Evolutionary conservation across 2,888 invertebrate genomes (phyloP).

Genomic region (Lucinisca nassula): DNA sequence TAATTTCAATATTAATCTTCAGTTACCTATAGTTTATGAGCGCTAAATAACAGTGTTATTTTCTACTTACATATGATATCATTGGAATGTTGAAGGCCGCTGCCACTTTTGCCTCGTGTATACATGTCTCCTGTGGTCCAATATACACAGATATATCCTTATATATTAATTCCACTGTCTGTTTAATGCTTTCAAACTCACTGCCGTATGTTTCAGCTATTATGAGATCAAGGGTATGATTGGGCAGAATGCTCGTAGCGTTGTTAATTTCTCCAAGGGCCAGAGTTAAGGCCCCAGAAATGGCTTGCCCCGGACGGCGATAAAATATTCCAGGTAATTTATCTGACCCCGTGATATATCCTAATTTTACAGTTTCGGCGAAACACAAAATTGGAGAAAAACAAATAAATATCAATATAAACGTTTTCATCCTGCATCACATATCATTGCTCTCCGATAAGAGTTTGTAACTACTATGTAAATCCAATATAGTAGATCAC

Average conservation of each 20-base stretch:
- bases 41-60: too few relatives aligned
- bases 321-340: slow-evolving; percentile 88
- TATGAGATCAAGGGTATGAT: slow-evolving; percentile 93
- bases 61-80: slow-evolving; percentile 96
- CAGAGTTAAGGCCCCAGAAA: slow-evolving; percentile 95
- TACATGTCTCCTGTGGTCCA: slow-evolving; percentile 95
- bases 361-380: slow-evolving; percentile 74
- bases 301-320: slow-evolving; percentile 92
- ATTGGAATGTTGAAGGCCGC: slow-evolving; percentile 97
- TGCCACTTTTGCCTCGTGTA: slow-evolving; percentile 97
- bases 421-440: neutral
- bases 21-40: too few relatives aligned
- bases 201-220: slow-evolving; percentile 97
- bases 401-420: neutral
- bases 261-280: slow-evolving; percentile 93
- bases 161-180: slow-evolving; percentile 94
- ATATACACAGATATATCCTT: slow-evolving; percentile 95
- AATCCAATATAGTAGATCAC: neutral
- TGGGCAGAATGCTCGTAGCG: slow-evolving; percentile 88
- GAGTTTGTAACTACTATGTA: neutral
- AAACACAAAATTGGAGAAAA: neutral
- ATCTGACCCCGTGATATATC: slow-evolving; percentile 81
- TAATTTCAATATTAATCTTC: too few relatives aligned
- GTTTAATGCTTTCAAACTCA: slow-evolving; percentile 95
- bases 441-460: neutral